Base-by-base conservation (phyloP, 2,888 invertebrate species). In the Galeruca laticollis region DNA sequence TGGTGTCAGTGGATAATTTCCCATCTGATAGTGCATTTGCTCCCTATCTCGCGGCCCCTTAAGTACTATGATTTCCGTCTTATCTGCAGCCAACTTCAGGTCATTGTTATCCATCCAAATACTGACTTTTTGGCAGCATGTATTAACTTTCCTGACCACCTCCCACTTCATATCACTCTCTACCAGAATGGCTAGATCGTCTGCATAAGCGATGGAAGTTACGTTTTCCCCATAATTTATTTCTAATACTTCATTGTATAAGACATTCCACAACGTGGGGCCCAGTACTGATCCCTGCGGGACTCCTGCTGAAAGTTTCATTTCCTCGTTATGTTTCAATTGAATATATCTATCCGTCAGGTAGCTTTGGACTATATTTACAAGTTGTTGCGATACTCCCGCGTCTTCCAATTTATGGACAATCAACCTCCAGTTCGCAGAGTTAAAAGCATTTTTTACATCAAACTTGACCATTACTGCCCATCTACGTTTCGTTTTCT, bases 191-290 rank as follows among this genome's bases (percentile, higher is more conserved):
- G 64, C 68, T 2, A 74, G 54, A 40, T 76, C 73, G 35, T 74
- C 74, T 3, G 74, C 73, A 43, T 61, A 74, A 0, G 64, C 74
- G 5, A 69, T 54, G 0, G 67, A 1, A 2, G 15, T 51, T 0
- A 35, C 8, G 8, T 66, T 51, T 5, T 64, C 60, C 2, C 62
- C 40, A 6, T 65, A 26, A 2, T 60, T 49, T 0, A 60, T 21
- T 4, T 31, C 31, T 31, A 74, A 57, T 5, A 73, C 61, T 0
- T 60, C 68, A 15, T 72, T 63, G 15, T 67, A 69, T 3, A 69
- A 18, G 3, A 69, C 13, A 26, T 75, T 74, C 75, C 74, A 75
- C 15, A 75, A 37, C 5, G 52, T 21, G 0, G 76, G 74, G 0
- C 73, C 74, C 1, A 76, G 68, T 0, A 76, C 61, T 0, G 62